phyloP scores from a whole-genome alignment of 2,797 vertebrate genomes.

The Loriculus beryllinus region DNA sequence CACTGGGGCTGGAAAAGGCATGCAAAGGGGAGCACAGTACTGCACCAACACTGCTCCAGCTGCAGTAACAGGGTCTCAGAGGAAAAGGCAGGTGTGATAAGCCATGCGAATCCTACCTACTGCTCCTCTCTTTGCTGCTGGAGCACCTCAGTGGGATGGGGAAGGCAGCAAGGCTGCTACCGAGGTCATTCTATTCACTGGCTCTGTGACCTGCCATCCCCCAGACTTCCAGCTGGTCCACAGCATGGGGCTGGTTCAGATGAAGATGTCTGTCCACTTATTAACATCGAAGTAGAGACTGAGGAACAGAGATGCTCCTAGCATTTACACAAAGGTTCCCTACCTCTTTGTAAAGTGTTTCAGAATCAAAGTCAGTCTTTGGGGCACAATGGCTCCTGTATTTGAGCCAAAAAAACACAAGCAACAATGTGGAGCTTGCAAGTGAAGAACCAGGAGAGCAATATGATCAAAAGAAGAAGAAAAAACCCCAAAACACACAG shows the following conservation, averaged over 20 bases:
- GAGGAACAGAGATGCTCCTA: neutral
- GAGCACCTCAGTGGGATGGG: neutral
- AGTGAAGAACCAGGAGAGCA: neutral
- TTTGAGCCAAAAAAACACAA: neutral
- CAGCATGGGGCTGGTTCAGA: neutral
- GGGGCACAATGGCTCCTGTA: neutral
- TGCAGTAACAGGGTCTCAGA: neutral
- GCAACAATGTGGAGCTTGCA: neutral
- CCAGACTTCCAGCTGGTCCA: neutral
- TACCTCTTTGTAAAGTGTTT: neutral
- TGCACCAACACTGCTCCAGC: fast-evolving
- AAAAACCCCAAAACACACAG: neutral
- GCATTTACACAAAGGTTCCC: neutral
- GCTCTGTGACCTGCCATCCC: neutral
- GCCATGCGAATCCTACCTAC: neutral
- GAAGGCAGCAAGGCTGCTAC: neutral
- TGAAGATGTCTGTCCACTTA: neutral
- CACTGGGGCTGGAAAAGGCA: neutral
- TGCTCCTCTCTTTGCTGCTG: neutral
- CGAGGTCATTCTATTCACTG: neutral
- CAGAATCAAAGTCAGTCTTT: neutral
- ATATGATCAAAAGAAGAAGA: neutral
- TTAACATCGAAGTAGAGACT: neutral
- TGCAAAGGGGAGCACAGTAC: neutral
- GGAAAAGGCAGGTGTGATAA: neutral